phyloP scores from a whole-genome alignment of 2,888 invertebrate species.

The Atherix ibis region DNA sequence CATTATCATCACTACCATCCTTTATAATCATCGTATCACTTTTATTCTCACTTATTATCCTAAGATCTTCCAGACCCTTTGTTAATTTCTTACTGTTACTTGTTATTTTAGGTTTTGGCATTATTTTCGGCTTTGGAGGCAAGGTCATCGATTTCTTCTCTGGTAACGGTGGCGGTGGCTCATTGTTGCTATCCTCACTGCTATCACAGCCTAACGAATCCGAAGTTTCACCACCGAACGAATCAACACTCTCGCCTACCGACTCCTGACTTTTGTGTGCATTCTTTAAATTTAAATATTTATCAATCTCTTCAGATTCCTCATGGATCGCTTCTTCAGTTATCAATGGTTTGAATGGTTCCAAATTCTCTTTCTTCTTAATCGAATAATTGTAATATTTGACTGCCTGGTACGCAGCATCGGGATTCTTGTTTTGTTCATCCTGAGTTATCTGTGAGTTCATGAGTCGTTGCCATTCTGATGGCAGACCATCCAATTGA shows the following conservation, averaged over 20 bases:
- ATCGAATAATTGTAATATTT: slow-evolving; percentile 80
- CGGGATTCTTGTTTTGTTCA: slow-evolving; percentile 79
- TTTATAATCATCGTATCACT: slow-evolving; percentile 30
- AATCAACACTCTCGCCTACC: slow-evolving; percentile 34
- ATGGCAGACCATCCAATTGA: slow-evolving; percentile 70
- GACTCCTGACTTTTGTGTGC: slow-evolving; percentile 50
- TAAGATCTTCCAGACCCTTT: slow-evolving; percentile 31
- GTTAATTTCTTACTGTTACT: slow-evolving; percentile 27
- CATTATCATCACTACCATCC: slow-evolving; percentile 21
- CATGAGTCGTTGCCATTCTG: slow-evolving; percentile 63
- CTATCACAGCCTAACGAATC: slow-evolving; percentile 32
- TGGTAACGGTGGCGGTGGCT: slow-evolving; percentile 30
- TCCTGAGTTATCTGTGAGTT: slow-evolving; percentile 70
- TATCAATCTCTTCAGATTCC: slow-evolving; percentile 68
- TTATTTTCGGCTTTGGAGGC: slow-evolving; percentile 36
- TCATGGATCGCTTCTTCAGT: slow-evolving; percentile 66
- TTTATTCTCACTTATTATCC: slow-evolving; percentile 18
- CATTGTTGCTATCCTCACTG: slow-evolving; percentile 10
- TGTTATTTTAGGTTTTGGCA: slow-evolving; percentile 35
- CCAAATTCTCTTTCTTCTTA: slow-evolving; percentile 57
- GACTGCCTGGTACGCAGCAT: slow-evolving; percentile 78
- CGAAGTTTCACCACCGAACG: slow-evolving; percentile 26
- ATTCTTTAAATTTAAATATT: slow-evolving; percentile 55
- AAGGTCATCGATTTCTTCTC: slow-evolving; percentile 31
- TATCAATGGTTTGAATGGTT: slow-evolving; percentile 64